Base-by-base conservation (phyloP, 2,797 vertebrate genomes). In the Sebastiscus tertius region DNA sequence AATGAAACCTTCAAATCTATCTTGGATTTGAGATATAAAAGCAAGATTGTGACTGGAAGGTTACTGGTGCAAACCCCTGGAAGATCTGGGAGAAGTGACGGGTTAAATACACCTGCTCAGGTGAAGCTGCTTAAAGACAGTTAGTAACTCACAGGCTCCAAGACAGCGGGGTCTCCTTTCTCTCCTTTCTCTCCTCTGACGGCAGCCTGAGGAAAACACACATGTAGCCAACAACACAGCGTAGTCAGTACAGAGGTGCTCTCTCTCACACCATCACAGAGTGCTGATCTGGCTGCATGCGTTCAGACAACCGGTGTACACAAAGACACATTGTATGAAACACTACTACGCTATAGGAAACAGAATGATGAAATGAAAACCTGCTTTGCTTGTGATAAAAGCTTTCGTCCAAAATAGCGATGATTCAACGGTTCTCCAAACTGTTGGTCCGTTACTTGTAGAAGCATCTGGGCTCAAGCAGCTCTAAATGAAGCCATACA, bases 111-210 rank as follows among this genome's bases (percentile, higher is more conserved):
- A 77, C 4, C 31, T 54, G 29, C 2, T 56, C 27, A 71, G 31
- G 55, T 72, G 62, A 63, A 77, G 11, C 42, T 22, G 22, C 24
- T 22, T 8, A 8, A 52, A 55, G 18, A 64, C 9, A 65, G 4
- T 33, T 1, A 26, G 31, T 31, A 20, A 97, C 97, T 96, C 92
- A 99, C 98, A 75, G 98, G 96, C 87, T 98, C 98, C 66, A 99
- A 55, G 62, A 97, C 96, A 0, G 98, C 98, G 9, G 97, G 96
- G 0, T 98, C 97, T 65, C 98, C 98, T 84, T 99, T 98, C 80
- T 98, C 97, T 92, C 98, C 98, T 90, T 99, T 99, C 77, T 94
- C 85, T 77, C 95, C 97, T 83, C 93, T 95, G 90, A 96, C 79
- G 49, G 93, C 91, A 66, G 94, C 95, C 97, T 98, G 97, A 94